A percentile compares a stretch with the other conserved stretches of the same genome.
Evolutionary conservation across 2,888 invertebrate genomes (phyloP).

Genomic region (Xestoiulus laeticollis): DNA sequence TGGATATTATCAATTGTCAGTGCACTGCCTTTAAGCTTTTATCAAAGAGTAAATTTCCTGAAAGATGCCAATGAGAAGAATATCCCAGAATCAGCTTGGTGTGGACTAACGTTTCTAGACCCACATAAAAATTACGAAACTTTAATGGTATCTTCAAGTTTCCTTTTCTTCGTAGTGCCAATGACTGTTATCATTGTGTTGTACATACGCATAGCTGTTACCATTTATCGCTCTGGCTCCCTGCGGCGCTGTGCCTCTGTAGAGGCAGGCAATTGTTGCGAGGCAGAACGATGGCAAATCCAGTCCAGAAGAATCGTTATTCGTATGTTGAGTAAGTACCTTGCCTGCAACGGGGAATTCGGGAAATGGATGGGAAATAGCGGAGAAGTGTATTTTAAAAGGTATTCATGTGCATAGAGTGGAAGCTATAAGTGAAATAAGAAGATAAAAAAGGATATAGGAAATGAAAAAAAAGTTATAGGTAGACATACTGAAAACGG

Average conservation of each 20-base stretch:
- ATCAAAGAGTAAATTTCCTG: slow-evolving; percentile 61
- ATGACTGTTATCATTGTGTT: slow-evolving; percentile 65
- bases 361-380: slow-evolving; percentile 5
- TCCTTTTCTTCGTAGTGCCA: slow-evolving; percentile 66
- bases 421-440: neutral
- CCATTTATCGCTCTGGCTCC: slow-evolving; percentile 60
- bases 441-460: slow-evolving; percentile 17
- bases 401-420: neutral
- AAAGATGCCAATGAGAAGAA: slow-evolving; percentile 58
- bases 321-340: slow-evolving; percentile 62
- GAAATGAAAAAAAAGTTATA: slow-evolving; percentile 27
- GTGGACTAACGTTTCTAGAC: slow-evolving; percentile 62
- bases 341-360: neutral
- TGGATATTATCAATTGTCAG: slow-evolving; percentile 64
- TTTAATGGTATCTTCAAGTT: slow-evolving; percentile 65
- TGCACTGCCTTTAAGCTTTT: slow-evolving; percentile 63
- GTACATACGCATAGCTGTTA: slow-evolving; percentile 63
- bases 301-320: slow-evolving; percentile 63
- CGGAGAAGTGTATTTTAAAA: neutral
- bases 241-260: slow-evolving; percentile 57
- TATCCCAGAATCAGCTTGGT: slow-evolving; percentile 62
- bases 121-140: slow-evolving; percentile 59
- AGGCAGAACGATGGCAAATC: slow-evolving; percentile 61
- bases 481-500: neutral
- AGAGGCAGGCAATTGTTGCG: slow-evolving; percentile 57